These are phyloP conservation scores for Nowickia ferox DNA, from an alignment of 2,888 invertebrate species.

Conservation along the genomic window DNA sequence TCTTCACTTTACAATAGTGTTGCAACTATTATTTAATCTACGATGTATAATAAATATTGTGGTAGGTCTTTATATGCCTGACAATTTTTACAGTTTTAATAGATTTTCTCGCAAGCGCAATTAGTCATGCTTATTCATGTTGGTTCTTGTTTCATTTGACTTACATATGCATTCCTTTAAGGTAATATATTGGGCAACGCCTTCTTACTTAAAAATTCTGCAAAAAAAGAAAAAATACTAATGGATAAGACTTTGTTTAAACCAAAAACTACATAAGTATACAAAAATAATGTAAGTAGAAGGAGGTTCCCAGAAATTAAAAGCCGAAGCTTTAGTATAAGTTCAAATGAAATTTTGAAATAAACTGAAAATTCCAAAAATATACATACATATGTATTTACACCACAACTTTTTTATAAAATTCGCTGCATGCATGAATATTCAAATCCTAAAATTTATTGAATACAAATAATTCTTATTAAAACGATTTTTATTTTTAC, in stretches of 20 bases:
- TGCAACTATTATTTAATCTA: constrained; percentile 32
- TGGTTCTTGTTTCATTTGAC: background rate
- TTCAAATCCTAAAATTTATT: too few relatives aligned
- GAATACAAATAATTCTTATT: too few relatives aligned
- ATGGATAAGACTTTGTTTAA: background rate
- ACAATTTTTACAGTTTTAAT: constrained; percentile 4
- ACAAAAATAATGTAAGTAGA: background rate
- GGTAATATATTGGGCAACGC: constrained; percentile 42
- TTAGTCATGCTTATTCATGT: background rate
- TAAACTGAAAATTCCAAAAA: too few relatives aligned
- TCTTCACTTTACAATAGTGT: background rate
- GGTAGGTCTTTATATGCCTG: constrained; percentile 55
- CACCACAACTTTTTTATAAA: too few relatives aligned
- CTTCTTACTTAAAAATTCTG: constrained; percentile 31
- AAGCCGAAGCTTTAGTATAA: background rate
- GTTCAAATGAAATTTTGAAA: too few relatives aligned
- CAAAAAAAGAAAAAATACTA: constrained; percentile 2
- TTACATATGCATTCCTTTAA: background rate
- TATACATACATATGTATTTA: too few relatives aligned
- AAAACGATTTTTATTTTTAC: too few relatives aligned
- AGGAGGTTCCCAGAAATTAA: background rate
- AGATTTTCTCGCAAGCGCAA: constrained; percentile 64
- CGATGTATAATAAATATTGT: constrained; percentile 28
- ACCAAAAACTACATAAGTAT: background rate
- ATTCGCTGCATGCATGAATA: too few relatives aligned